Evolutionary conservation across 2,113 vertebrate species (phyloP), one percentile per base, ranked within the genome.

Genomic region (Coptodon rendalli): DNA sequence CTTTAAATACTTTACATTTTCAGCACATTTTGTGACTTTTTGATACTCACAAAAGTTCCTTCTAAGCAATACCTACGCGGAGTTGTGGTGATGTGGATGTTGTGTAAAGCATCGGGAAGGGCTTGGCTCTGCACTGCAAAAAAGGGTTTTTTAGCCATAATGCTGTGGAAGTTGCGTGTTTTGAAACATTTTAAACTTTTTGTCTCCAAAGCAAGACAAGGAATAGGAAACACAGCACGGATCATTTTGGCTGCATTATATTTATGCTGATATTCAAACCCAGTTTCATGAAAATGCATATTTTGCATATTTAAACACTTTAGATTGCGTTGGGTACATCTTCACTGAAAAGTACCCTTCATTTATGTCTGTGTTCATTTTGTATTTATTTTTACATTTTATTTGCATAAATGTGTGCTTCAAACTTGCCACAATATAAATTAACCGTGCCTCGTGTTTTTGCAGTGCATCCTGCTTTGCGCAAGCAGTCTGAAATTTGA

Each of bases 401-500:
- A n/a, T 66, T 59, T 7, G 8, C 5, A n/a, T 3, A 16, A 38
- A n/a, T 14, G 2, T 27, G 9, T 54, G 27, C 16, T n/a, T 5
- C 2, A 24, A 17, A 24, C 7, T 24, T 16, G 7, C 10, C 14
- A 1, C 22, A 2, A 8, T n/a, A 27, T 3, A 16, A 59, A 50
- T 61, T 22, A n/a, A 29, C 2, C 22, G 22, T 27, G 57, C 61
- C n/a, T 22, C 13, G 3, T 78, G 34, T 88, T 56, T 85, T 91
- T 90, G 50, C 89, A 93, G 92, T 85, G 87, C 73, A 40, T 78
- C 13, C 14, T 22, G 27, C 66, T 86, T 90, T 87, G 89, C 86
- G 87, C 90, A 87, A 84, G 16, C 52, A 11, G 59, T 11, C 45
- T 95, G 93, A 85, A 92, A 93, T 86, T 36, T 82, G 93, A 94